Conservation (phyloP, 1,140 invertebrate species). For the Triops cancriformis region DNA sequence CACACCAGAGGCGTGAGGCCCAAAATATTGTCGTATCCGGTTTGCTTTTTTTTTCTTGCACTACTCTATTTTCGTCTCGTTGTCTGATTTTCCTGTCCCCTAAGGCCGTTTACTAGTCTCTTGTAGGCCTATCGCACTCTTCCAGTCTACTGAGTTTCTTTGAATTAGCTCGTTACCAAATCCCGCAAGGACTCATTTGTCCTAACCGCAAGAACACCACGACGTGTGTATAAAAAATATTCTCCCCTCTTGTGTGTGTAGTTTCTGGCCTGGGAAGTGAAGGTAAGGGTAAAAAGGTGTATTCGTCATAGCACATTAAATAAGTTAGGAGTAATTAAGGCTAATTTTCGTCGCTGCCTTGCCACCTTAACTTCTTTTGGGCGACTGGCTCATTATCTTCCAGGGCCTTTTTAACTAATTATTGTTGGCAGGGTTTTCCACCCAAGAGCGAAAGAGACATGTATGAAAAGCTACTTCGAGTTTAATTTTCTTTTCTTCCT, state of each 20-base stretch:
- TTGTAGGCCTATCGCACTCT: not conserved
- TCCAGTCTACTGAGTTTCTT: no score
- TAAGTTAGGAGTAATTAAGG: not conserved
- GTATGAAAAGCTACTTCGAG: no score
- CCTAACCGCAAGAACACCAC: not conserved
- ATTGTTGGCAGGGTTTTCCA: no score
- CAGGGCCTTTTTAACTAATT: no score
- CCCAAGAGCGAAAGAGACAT: no score
- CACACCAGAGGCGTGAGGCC: not conserved
- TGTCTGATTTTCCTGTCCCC: not conserved
- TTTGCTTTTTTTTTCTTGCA: not conserved
- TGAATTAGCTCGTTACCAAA: not conserved
- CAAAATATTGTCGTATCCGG: not conserved
- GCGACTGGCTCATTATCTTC: not conserved
- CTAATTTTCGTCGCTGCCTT: not conserved
- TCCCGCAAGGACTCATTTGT: not conserved
- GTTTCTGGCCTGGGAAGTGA: not conserved
- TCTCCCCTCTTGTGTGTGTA: no score
- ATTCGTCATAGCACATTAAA: constrained; percentile 10
- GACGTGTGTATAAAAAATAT: no score
- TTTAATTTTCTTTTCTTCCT: not conserved
- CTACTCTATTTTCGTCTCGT: not conserved
- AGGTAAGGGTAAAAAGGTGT: not conserved
- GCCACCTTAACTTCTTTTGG: not conserved
- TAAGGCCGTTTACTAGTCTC: not conserved